These are phyloP conservation scores for Octomys mimax DNA, from an alignment of 2,797 vertebrate genomes.

Conservation along the genomic window DNA sequence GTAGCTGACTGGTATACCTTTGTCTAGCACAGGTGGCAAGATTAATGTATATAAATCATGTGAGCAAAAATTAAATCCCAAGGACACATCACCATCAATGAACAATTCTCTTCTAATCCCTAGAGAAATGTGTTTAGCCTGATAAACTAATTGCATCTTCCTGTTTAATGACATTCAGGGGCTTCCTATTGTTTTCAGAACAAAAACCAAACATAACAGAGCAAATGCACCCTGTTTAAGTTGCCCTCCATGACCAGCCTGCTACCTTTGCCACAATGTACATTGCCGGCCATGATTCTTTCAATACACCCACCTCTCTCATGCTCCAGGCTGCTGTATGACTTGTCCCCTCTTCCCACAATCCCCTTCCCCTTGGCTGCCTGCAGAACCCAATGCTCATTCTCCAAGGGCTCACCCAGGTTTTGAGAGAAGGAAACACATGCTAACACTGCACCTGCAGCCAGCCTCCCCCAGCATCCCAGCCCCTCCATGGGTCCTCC, in stretches of 20 bases:
- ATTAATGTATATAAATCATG: neutral
- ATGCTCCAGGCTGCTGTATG: neutral
- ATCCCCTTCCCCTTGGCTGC: neutral
- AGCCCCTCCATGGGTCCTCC: neutral
- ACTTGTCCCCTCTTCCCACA: neutral
- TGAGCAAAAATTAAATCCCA: neutral
- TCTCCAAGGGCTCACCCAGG: neutral
- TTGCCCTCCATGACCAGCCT: neutral
- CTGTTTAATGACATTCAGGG: neutral
- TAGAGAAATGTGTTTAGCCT: neutral
- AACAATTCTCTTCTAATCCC: neutral
- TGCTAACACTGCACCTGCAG: neutral
- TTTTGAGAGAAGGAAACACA: neutral
- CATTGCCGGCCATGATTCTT: neutral
- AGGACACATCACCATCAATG: neutral
- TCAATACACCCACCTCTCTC: neutral
- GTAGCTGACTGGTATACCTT: neutral
- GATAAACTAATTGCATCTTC: neutral
- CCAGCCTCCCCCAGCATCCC: neutral
- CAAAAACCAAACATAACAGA: neutral
- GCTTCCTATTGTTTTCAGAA: slow-evolving; percentile 1
- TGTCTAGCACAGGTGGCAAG: neutral
- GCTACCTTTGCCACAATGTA: neutral
- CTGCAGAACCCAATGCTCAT: neutral
- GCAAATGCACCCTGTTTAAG: neutral